Conservation (phyloP, 2,113 vertebrate genomes). For the Callopanchax toddi region DNA sequence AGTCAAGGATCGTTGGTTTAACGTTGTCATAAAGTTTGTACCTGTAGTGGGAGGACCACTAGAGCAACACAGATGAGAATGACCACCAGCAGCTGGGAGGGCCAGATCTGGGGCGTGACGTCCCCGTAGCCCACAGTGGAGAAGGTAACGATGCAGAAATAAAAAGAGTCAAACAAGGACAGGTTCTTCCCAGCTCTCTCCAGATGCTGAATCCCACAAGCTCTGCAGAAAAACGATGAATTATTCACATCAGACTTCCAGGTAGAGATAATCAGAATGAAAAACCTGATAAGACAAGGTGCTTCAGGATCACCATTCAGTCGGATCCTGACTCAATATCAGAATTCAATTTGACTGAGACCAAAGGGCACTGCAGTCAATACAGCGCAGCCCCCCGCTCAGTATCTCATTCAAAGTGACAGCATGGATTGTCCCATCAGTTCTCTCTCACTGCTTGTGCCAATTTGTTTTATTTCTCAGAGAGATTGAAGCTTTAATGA, state of each 20-base stretch:
- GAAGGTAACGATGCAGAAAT: conserved; percentile 99
- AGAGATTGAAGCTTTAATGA: conserved; percentile 35
- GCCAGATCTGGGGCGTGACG: conserved; percentile 97
- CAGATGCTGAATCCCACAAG: conserved; percentile 96
- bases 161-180: conserved; percentile 92
- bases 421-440: conserved; percentile 27
- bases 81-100: conserved; percentile 95
- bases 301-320: conserved; percentile 1
- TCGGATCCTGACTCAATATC: background rate
- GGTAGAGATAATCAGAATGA: conserved; percentile 3
- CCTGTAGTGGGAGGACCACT: conserved; percentile 96
- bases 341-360: conserved; percentile 30
- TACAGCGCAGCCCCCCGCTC: background rate
- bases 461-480: conserved; percentile 9
- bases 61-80: conserved; percentile 97
- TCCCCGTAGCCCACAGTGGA: conserved; percentile 98
- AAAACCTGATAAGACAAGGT: background rate
- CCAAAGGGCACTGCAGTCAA: conserved; percentile 32
- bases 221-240: conserved; percentile 60
- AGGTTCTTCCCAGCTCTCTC: conserved; percentile 93
- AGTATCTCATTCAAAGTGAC: conserved; percentile 31
- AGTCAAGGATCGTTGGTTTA: background rate
- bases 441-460: conserved; percentile 11
- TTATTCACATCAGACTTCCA: background rate
- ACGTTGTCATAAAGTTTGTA: conserved; percentile 30